These are phyloP conservation scores for Nothura maculosa DNA, from an alignment of 2,797 vertebrate genomes.

Conservation along the genomic window DNA sequence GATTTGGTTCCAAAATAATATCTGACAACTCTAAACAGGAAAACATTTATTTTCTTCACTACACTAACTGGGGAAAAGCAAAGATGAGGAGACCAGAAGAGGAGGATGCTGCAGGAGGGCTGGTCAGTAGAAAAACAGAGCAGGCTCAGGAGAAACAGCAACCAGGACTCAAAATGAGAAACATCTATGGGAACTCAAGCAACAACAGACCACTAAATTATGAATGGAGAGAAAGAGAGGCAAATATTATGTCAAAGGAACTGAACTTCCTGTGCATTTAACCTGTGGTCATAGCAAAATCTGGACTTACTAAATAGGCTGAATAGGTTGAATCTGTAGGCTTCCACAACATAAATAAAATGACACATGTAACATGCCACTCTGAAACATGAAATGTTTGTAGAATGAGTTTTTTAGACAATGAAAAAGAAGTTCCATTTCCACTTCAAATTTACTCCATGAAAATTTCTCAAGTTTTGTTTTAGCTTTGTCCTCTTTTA, in stretches of 20 bases:
- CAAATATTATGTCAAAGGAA: constrained; percentile 63
- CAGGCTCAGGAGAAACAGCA: not conserved
- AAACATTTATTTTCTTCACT: constrained; percentile 39
- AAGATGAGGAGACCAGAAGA: not conserved
- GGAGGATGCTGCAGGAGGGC: not conserved
- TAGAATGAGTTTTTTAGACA: constrained; percentile 74
- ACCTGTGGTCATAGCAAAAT: constrained; percentile 71
- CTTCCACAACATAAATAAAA: constrained; percentile 78
- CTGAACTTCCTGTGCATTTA: constrained; percentile 69
- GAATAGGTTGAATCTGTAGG: constrained; percentile 42
- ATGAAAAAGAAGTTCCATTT: constrained; percentile 80
- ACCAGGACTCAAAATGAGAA: constrained; percentile 39
- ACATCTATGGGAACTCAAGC: not conserved
- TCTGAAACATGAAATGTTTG: constrained; percentile 73
- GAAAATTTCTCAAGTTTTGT: constrained; percentile 43
- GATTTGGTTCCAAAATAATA: constrained; percentile 15
- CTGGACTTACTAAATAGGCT: constrained; percentile 80
- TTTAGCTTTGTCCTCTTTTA: constrained; percentile 56
- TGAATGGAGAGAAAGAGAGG: constrained; percentile 9
- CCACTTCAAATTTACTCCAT: constrained; percentile 68
- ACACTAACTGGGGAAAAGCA: not conserved
- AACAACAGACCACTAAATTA: constrained; percentile 60
- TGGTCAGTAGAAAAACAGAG: not conserved
- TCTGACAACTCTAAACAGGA: not conserved
- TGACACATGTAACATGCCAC: constrained; percentile 72